phyloP scores from a whole-genome alignment of 2,888 invertebrate genomes.

The Cephus pygmeus region DNA sequence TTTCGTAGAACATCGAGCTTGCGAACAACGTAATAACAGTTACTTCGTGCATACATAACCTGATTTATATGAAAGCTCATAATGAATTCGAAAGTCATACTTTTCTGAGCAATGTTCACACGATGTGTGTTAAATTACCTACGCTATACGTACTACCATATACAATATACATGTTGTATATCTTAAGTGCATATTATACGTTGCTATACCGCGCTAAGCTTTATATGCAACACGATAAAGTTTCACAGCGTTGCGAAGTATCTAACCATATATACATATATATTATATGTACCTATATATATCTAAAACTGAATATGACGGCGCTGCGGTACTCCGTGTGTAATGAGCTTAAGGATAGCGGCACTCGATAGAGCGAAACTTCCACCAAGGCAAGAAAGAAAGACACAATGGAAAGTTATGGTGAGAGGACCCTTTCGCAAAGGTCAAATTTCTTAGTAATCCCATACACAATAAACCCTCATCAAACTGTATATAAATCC shows the following conservation, averaged over 20 bases:
- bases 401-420: neutral
- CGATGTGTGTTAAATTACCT: neutral
- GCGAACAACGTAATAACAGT: neutral
- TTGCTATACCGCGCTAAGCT: neutral
- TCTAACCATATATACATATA: neutral
- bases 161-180: neutral
- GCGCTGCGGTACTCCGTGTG: neutral
- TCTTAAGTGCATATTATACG: neutral
- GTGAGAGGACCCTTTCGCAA: neutral
- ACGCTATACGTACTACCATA: neutral
- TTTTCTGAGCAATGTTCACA: neutral
- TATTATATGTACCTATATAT: neutral
- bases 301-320: neutral
- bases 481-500: neutral
- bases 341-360: neutral
- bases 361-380: neutral
- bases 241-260: neutral
- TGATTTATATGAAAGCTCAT: neutral
- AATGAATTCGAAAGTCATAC: neutral
- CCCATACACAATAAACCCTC: neutral
- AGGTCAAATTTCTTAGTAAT: neutral
- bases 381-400: neutral
- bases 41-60: neutral
- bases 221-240: neutral
- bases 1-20: neutral